Conservation (phyloP, 2,797 vertebrate genomes). For the Cryptoblepharus egeriae region DNA sequence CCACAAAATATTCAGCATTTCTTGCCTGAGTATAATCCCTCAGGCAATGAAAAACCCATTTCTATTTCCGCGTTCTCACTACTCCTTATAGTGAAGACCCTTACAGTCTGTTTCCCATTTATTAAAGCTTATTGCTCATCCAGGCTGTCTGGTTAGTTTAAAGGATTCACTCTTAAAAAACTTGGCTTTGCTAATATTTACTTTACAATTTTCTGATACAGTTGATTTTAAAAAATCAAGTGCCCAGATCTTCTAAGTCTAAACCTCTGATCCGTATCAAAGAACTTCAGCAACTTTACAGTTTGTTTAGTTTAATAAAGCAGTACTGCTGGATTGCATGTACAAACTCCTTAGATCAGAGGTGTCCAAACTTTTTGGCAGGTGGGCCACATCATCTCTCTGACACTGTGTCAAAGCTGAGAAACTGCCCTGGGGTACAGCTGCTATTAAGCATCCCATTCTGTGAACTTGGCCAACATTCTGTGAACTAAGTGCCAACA, state of each 20-base stretch:
- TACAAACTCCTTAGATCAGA: conserved; percentile 1
- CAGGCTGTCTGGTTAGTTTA: conserved; percentile 81
- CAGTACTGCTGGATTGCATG: background rate
- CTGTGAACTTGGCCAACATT: no score
- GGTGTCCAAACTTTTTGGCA: no score
- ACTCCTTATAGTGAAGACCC: conserved; percentile 80
- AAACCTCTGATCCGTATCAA: conserved; percentile 42
- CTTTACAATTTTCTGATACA: conserved; percentile 74
- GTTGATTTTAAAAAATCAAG: conserved; percentile 63
- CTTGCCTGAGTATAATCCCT: conserved; percentile 79
- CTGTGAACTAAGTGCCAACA: no score
- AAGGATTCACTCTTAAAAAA: conserved; percentile 83
- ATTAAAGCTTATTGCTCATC: conserved; percentile 84
- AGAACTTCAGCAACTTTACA: conserved; percentile 35
- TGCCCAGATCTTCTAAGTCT: conserved; percentile 53
- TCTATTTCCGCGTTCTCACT: conserved; percentile 80
- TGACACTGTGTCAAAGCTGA: no score
- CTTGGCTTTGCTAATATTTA: conserved; percentile 84
- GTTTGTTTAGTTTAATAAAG: conserved; percentile 19
- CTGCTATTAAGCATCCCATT: no score
- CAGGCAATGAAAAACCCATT: conserved; percentile 84
- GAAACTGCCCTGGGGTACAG: no score
- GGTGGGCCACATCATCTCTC: no score
- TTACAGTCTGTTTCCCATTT: conserved; percentile 80
- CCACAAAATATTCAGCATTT: conserved; percentile 75